phyloP scores from a whole-genome alignment of 2,113 vertebrate species.

The Carassius carassius region DNA sequence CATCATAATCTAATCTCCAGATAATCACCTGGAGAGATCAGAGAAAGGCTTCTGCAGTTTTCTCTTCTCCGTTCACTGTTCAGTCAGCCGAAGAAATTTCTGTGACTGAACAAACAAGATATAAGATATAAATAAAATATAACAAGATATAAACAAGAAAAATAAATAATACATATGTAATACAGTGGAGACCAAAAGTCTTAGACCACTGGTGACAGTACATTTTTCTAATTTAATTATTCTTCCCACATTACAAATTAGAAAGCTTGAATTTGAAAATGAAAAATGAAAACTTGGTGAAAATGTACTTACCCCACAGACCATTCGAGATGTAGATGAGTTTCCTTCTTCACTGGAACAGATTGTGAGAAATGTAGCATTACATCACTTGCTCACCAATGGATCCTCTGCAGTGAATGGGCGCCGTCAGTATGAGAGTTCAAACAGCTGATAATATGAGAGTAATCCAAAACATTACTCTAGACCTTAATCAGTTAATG shows the following conservation, averaged over 20 bases:
- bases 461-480: no score
- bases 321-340: no score
- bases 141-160: constrained; percentile 20
- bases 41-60: not conserved
- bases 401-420: no score
- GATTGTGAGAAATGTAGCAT: no score
- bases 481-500: no score
- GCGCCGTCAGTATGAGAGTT: no score
- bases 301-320: no score
- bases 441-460: not conserved
- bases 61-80: constrained; percentile 3
- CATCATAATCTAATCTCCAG: constrained; percentile 28
- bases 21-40: constrained; percentile 36
- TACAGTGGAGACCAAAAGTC: not conserved
- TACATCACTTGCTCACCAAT: no score
- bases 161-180: not conserved
- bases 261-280: not conserved
- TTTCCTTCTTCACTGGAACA: no score
- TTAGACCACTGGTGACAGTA: not conserved
- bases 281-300: not conserved
- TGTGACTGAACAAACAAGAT: constrained; percentile 23
- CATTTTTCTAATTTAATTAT: no score
- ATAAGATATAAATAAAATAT: constrained; percentile 1
- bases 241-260: not conserved
- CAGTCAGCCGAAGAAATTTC: not conserved